phyloP scores from a whole-genome alignment of 2,797 vertebrate species.

The Todus mexicanus region DNA sequence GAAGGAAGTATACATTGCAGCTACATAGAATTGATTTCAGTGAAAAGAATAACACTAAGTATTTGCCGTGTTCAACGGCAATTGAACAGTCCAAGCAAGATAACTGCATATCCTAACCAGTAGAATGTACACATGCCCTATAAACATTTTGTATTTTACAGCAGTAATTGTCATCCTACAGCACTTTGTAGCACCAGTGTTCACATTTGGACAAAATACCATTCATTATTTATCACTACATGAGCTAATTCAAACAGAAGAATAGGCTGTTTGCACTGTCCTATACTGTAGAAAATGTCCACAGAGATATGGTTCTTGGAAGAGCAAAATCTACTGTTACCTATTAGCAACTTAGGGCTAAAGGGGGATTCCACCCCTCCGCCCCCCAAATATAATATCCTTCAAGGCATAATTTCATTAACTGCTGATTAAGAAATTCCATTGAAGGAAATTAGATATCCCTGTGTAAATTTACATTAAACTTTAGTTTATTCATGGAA shows the following conservation, averaged over 20 bases:
- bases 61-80: neutral
- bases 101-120: rapidly evolving
- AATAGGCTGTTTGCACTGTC: neutral
- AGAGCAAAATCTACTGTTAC: neutral
- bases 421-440: neutral
- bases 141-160: neutral
- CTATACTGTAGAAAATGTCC: neutral
- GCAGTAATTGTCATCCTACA: neutral
- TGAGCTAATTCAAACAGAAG: neutral
- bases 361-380: neutral
- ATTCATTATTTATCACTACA: neutral
- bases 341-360: neutral
- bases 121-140: neutral
- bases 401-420: neutral
- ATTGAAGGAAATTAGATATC: neutral
- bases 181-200: too few species aligned
- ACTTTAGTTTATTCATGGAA: neutral
- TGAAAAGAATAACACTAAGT: neutral
- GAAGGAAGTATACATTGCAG: neutral
- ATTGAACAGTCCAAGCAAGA: neutral
- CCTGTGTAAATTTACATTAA: neutral
- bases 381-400: neutral
- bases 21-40: neutral
- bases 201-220: too few species aligned
- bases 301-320: neutral